Conservation (phyloP, 2,113 vertebrate genomes). For the Miniopterus natalensis region DNA sequence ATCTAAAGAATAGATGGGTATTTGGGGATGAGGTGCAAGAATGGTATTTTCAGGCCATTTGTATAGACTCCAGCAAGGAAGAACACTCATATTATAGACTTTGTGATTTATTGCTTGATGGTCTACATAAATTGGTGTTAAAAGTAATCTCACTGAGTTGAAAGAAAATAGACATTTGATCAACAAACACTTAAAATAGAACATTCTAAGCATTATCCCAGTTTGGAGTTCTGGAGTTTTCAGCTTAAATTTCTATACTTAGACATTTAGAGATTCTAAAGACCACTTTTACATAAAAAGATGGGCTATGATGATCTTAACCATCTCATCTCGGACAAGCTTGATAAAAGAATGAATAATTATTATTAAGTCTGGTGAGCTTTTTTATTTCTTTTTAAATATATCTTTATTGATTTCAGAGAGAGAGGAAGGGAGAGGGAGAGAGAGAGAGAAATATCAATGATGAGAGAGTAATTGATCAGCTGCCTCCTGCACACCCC, state of each 20-base stretch:
- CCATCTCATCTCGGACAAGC: background rate
- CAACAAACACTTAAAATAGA: background rate
- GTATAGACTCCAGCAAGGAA: background rate
- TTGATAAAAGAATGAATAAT: background rate
- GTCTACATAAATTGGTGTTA: background rate
- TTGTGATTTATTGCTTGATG: background rate
- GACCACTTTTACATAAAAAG: background rate
- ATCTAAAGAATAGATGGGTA: background rate
- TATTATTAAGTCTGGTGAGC: background rate
- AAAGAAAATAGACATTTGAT: slow-evolving; percentile 8
- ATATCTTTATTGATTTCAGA: too few species aligned
- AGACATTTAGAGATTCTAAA: background rate
- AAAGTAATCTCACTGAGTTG: background rate
- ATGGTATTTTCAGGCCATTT: background rate
- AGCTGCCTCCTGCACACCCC: too few species aligned
- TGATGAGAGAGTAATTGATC: too few species aligned
- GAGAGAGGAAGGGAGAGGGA: too few species aligned
- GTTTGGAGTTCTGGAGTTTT: background rate
- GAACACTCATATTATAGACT: background rate
- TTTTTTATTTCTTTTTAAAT: background rate
- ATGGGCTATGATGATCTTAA: too few species aligned
- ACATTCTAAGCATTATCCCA: background rate
- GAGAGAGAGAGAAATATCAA: too few species aligned
- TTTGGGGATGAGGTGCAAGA: background rate
- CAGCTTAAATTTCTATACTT: background rate